Percentiles rank a stretch among this genome's conserved stretches.
Conservation (phyloP, 2,888 invertebrate species). For the Nomada flava region DNA sequence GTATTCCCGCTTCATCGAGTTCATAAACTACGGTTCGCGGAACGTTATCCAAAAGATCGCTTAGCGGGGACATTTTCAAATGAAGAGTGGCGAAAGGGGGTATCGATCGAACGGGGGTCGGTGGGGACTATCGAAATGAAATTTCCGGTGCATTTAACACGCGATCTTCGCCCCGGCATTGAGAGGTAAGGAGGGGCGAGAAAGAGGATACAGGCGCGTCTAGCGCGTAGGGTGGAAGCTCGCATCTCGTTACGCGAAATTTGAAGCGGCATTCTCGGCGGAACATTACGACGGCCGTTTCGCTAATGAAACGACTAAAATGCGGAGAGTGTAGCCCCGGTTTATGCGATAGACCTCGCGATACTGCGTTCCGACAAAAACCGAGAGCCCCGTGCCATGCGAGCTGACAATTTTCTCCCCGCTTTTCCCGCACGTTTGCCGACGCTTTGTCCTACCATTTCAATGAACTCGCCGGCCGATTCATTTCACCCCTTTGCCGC, state of each 20-base stretch:
- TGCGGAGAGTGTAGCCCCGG: slow-evolving; percentile 43
- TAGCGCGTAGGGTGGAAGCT: background rate
- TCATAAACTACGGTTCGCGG: background rate
- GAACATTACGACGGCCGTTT: slow-evolving; percentile 46
- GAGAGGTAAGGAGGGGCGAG: background rate
- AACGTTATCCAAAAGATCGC: background rate
- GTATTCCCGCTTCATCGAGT: background rate
- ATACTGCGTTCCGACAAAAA: slow-evolving; percentile 12
- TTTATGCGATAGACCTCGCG: slow-evolving; percentile 22
- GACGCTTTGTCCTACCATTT: background rate
- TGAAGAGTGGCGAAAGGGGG: background rate
- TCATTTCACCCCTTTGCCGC: background rate
- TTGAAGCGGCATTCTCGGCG: slow-evolving; percentile 51
- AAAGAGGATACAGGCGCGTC: slow-evolving; percentile 2
- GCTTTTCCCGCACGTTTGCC: background rate
- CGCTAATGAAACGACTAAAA: slow-evolving; percentile 69
- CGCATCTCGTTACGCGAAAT: slow-evolving; percentile 55
- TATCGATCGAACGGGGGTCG: background rate
- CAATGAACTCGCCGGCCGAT: background rate
- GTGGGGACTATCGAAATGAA: slow-evolving; percentile 17
- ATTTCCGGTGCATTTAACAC: slow-evolving; percentile 38
- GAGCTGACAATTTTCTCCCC: background rate
- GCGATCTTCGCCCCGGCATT: background rate
- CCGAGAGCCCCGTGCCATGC: background rate
- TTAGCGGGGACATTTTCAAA: background rate